A percentile compares a stretch with the other conserved stretches of the same genome.
phyloP scores from a whole-genome alignment of 2,797 vertebrate genomes.

The Clangula hyemalis region DNA sequence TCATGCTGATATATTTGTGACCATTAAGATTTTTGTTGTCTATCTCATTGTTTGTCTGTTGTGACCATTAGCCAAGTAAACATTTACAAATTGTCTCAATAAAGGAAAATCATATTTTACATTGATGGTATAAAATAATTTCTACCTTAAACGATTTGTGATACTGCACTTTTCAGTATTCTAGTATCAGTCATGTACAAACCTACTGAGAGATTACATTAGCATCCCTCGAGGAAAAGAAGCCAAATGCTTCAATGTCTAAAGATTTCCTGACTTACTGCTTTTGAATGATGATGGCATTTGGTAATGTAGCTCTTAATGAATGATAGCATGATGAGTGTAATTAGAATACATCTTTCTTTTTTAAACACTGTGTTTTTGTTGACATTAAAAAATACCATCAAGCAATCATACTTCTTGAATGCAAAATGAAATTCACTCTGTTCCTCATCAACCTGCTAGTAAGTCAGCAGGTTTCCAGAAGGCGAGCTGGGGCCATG shows the following conservation, averaged over 20 bases:
- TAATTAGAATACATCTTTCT: slow-evolving; percentile 45
- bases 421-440: slow-evolving; percentile 11
- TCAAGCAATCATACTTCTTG: background rate
- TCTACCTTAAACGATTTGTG: background rate
- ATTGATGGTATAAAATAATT: slow-evolving; percentile 31
- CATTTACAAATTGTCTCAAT: background rate
- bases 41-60: slow-evolving; percentile 1
- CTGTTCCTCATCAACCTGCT: background rate
- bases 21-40: slow-evolving; percentile 20
- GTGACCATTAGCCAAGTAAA: slow-evolving; percentile 21
- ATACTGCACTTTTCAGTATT: background rate
- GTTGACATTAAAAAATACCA: slow-evolving; percentile 36
- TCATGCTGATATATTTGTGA: background rate
- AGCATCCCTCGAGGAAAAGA: slow-evolving; percentile 1
- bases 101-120: background rate
- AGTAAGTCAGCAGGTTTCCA: background rate
- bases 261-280: slow-evolving; percentile 51
- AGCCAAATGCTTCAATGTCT: slow-evolving; percentile 31
- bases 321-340: slow-evolving; percentile 21
- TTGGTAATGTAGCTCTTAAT: slow-evolving; percentile 49
- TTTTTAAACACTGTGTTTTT: slow-evolving; percentile 29
- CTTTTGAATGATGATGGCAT: slow-evolving; percentile 45
- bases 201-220: slow-evolving; percentile 19
- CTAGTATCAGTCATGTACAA: background rate
- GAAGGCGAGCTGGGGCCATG: background rate